Base-by-base conservation (phyloP, 2,113 vertebrate genomes). In the Lepus europaeus region DNA sequence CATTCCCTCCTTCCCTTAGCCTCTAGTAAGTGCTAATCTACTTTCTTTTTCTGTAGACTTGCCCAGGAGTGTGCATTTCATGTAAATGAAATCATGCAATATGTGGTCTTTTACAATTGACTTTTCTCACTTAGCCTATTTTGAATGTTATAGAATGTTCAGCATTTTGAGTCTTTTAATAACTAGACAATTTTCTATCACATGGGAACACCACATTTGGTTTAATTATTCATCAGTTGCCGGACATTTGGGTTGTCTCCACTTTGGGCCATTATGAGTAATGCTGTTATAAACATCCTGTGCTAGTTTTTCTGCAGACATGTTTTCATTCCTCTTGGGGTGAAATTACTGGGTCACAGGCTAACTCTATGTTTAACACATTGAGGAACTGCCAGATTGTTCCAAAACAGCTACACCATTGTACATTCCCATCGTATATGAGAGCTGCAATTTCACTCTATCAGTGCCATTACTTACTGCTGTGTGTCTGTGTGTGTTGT, bases 301-400 rank as follows among this genome's bases (percentile, higher is more conserved):
- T 80, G 56, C 5, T 89, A 36, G n/a, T 79, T 87, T 93, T 89
- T 95, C 56, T 70, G 11, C 22, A 83, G 66, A 87, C 19, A 19
- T 45, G 29, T 64, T 90, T 92, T 87, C 3, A 36, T 95, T 93
- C 87, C 12, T 68, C 81, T 53, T n/a, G 31, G 45, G 64, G 3
- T 90, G 0, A 68, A 87, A 79, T 87, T 89, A 8, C 33, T 76
- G 31, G 27, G 6, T 74, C 17, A 39, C 63, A 27, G 64, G 23
- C 5, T 76, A 73, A 89, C 27, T 95, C 27, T 29, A 19, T 89
- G 36, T 79, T 89, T 87, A 79, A 88, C 9, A 53, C 61, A 93
- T 90, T 87, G 82, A 88, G 53, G 20, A 87, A 17, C 31, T 81
- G 45, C 70, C 39, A 79, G 76, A 11, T n/a, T 69, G 76, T 92